Base-by-base conservation (phyloP, 2,113 vertebrate genomes). In the Zapus hudsonius region DNA sequence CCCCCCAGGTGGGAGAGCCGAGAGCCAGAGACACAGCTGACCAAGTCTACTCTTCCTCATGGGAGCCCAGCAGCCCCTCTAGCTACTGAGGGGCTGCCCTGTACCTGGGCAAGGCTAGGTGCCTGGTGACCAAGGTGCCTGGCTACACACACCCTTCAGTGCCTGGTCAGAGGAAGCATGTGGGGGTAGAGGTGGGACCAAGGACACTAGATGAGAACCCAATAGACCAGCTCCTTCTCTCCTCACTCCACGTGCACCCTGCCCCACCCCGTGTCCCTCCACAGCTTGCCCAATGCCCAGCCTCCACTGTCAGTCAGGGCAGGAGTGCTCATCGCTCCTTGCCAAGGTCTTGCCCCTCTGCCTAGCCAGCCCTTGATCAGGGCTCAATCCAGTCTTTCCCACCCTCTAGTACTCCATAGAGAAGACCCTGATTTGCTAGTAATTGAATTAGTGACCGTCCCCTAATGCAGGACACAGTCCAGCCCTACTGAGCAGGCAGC, bases 101-200 rank as follows among this genome's bases (percentile, higher is more conserved):
- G 0, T 0, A 31, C 22, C 66, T 67, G 25, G 42, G 0, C 7
- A 19, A 1, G 12, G 36, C 11, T 15, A 59, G 47, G 3, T 9
- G 13, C 25, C 59, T 23, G 23, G 10, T 38, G 17, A 31, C 36
- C 7, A 10, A 44, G 36, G 7, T 4, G 55, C 52, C 22, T 7
- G 9, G n/a, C 40, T 23, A 0, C 44, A 42, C 20, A 3, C 63
- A 20, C 5, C 11, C 4, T 33, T 2, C 13, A 9, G 15, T 1
- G 9, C 23, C 36, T 8, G 42, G 52, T 87, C 72, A 47, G 61
- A 87, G 57, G 44, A 81, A 19, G 31, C 55, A 0, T 5, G 61
- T 66, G 80, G 20, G 38, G 55, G 36, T 5, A 15, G 84, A 3
- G 20, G 55, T 1, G 7, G 72, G 27, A 8, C 80, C 16, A 22